Evolutionary conservation across 1,140 invertebrate species (phyloP).

Genomic region (Neomicropteryx cornuta): DNA sequence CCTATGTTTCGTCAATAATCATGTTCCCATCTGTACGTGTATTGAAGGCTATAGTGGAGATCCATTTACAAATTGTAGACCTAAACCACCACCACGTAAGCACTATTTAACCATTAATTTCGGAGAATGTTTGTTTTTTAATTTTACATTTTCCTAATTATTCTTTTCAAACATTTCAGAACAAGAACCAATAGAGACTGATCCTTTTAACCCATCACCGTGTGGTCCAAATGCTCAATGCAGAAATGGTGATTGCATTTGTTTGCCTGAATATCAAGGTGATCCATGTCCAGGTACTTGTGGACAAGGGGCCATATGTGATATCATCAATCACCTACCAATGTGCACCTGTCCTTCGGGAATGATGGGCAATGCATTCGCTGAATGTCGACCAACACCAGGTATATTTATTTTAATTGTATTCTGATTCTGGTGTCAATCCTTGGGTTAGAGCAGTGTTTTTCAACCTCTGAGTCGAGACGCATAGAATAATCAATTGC

Average conservation of each 20-base stretch:
- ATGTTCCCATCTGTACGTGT: conserved; percentile 64
- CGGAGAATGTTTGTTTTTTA: too few species aligned
- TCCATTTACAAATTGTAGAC: conserved; percentile 28
- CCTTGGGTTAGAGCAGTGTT: too few species aligned
- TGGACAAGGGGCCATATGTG: conserved; percentile 57
- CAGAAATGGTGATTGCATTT: conserved; percentile 53
- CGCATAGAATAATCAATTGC: too few species aligned
- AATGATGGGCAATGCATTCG: conserved; percentile 63
- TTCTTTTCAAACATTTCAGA: too few species aligned
- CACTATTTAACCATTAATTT: too few species aligned
- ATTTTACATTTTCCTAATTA: too few species aligned
- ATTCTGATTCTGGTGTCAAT: too few species aligned
- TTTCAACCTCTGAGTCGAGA: too few species aligned
- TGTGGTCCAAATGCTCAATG: conserved; percentile 62
- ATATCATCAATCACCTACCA: conserved; percentile 52
- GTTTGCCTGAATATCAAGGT: conserved; percentile 46
- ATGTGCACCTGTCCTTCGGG: conserved; percentile 54
- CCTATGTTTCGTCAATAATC: conserved; percentile 58
- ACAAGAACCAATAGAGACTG: conserved; percentile 29
- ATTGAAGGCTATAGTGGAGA: conserved; percentile 35
- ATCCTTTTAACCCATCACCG: conserved; percentile 58
- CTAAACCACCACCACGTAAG: too few species aligned
- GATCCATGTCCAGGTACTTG: conserved; percentile 50
- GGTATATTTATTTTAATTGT: conserved; percentile 29
- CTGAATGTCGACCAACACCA: conserved; percentile 44